A percentile compares a stretch with the other conserved stretches of the same genome.
Evolutionary conservation across 30 jellyfish, hydroid and myxozoan species (phyloP).

Genomic region (Aurelia sp.): DNA sequence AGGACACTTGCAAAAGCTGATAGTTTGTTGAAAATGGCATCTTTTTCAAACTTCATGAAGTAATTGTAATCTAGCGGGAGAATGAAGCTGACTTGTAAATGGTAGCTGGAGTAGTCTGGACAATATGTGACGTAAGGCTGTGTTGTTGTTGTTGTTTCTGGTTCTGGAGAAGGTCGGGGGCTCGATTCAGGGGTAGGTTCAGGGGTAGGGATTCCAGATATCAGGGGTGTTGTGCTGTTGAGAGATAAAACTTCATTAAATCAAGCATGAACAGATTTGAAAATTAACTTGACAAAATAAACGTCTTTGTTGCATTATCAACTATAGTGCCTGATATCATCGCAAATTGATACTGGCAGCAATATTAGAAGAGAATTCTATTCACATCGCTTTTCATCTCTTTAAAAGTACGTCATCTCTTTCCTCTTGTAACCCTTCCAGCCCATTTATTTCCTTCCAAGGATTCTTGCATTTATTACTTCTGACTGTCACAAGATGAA

Average conservation of each 20-base stretch:
- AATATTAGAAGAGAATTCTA: too few species aligned
- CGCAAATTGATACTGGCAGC: too few species aligned
- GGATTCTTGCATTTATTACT: too few species aligned
- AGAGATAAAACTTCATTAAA: neutral
- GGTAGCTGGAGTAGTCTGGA: neutral
- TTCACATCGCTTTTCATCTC: too few species aligned
- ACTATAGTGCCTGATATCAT: too few species aligned
- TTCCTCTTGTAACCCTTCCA: too few species aligned
- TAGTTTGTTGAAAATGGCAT: slow-evolving; percentile 3
- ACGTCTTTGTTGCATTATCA: neutral
- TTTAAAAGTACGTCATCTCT: too few species aligned
- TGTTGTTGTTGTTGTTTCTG: slow-evolving; percentile 15
- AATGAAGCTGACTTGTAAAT: neutral
- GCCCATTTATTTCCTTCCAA: too few species aligned
- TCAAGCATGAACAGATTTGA: too few species aligned
- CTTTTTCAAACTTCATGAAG: neutral
- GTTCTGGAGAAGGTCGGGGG: neutral
- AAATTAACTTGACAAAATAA: neutral
- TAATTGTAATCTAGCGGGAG: neutral
- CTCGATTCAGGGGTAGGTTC: neutral
- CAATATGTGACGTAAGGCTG: neutral
- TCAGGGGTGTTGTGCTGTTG: neutral
- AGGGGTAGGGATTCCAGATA: neutral
- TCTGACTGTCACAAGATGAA: too few species aligned
- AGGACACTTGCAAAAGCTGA: neutral